These are phyloP conservation scores for Chalcis sispes DNA, from an alignment of 2,888 invertebrate species.

Conservation along the genomic window DNA sequence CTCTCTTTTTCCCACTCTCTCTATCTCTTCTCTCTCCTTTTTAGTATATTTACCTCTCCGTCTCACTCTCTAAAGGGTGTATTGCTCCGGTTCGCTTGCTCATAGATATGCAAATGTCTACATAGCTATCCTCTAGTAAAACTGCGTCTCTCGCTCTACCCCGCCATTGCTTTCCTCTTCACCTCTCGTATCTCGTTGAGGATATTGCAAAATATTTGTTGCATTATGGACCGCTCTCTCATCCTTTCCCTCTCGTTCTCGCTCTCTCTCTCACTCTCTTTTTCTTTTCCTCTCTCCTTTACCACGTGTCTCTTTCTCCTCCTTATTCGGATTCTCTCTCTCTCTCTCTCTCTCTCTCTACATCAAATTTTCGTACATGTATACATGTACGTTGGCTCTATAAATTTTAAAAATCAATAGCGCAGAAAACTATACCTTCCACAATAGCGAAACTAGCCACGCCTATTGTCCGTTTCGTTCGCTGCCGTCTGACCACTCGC, in stretches of 20 bases:
- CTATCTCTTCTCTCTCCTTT: background rate
- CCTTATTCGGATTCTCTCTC: background rate
- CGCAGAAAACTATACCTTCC: slow-evolving; percentile 40
- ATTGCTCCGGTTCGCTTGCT: slow-evolving; percentile 6
- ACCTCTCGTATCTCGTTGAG: slow-evolving; percentile 16
- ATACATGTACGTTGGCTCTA: slow-evolving; percentile 8
- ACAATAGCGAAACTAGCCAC: slow-evolving; percentile 22
- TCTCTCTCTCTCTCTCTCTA: background rate
- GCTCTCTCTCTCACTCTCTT: background rate
- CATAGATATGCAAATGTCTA: slow-evolving; percentile 55
- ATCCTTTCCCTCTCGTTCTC: no score
- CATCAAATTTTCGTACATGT: background rate
- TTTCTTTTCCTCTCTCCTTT: background rate
- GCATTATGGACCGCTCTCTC: slow-evolving; percentile 22
- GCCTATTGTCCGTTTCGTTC: slow-evolving; percentile 45
- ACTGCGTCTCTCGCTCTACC: background rate
- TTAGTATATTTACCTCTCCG: background rate
- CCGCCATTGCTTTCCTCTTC: no score
- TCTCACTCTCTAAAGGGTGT: background rate
- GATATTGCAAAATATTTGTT: slow-evolving; percentile 56
- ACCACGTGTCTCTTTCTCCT: background rate
- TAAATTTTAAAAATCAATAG: slow-evolving; percentile 56
- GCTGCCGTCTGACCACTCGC: slow-evolving; percentile 5
- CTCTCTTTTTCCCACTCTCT: background rate
- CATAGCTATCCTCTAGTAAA: slow-evolving; percentile 23